Percentiles rank a stretch among this genome's conserved stretches.
Evolutionary conservation across 1,140 invertebrate genomes (phyloP).

Genomic region (Oedothorax gibbosus): DNA sequence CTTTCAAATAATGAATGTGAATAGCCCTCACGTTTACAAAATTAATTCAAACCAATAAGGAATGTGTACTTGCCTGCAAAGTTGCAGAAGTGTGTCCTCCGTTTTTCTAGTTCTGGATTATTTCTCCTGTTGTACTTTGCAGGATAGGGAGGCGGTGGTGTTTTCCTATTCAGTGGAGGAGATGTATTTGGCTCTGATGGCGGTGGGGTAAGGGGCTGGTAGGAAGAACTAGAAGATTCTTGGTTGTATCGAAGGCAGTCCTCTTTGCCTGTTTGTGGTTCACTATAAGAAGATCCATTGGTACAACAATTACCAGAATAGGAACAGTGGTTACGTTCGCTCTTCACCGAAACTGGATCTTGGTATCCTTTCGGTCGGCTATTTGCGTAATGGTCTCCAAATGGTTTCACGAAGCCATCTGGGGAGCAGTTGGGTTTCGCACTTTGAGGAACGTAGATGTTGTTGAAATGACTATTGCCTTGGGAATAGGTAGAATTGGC

Average conservation of each 20-base stretch:
- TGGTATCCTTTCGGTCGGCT: constrained; percentile 31
- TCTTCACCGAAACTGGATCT: constrained; percentile 57
- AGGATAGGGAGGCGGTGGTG: constrained; percentile 61
- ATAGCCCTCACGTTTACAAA: no score
- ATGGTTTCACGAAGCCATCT: constrained; percentile 40
- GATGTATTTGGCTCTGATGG: constrained; percentile 80
- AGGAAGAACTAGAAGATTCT: constrained; percentile 47
- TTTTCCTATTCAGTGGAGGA: constrained; percentile 50
- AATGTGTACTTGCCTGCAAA: constrained; percentile 81
- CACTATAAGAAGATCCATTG: constrained; percentile 24
- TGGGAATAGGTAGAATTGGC: constrained; percentile 19
- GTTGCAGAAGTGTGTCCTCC: constrained; percentile 94
- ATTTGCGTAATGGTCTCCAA: constrained; percentile 39
- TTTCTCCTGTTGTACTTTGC: constrained; percentile 84
- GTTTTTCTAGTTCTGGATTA: constrained; percentile 95
- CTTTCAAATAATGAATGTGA: no score
- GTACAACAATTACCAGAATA: constrained; percentile 8
- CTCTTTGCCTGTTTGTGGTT: constrained; percentile 40
- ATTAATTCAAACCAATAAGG: no score
- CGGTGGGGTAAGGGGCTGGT: constrained; percentile 80
- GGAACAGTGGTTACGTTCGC: constrained; percentile 53
- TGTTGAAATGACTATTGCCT: constrained; percentile 14
- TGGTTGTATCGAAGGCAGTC: constrained; percentile 34
- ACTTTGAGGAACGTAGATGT: constrained; percentile 15
- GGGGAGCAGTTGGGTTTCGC: constrained; percentile 42